These are phyloP conservation scores for Podiceps cristatus DNA, from an alignment of 2,113 vertebrate species.

Conservation along the genomic window DNA sequence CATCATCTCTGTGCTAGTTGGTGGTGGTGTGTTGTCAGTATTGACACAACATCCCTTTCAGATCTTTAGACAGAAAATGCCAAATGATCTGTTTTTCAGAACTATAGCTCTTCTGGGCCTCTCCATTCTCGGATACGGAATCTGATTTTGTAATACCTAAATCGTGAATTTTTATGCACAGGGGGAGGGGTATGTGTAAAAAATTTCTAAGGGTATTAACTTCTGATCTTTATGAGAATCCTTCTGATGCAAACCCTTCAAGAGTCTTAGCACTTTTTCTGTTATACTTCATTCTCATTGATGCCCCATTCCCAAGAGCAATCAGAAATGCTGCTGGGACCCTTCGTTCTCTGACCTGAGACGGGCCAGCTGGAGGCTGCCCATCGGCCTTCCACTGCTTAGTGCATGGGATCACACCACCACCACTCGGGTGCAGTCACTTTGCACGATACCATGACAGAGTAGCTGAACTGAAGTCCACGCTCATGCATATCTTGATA, in stretches of 20 bases:
- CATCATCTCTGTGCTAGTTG: background rate
- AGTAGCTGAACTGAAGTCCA: background rate
- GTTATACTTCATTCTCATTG: background rate
- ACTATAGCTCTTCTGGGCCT: background rate
- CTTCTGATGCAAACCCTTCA: background rate
- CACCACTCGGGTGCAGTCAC: background rate
- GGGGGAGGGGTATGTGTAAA: background rate
- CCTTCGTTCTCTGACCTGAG: background rate
- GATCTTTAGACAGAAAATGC: background rate
- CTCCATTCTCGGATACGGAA: background rate
- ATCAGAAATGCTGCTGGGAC: fast-evolving
- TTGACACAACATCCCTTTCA: background rate
- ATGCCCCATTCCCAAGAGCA: background rate
- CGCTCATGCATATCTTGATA: background rate
- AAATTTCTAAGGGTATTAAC: background rate
- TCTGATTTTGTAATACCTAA: background rate
- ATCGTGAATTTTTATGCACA: background rate
- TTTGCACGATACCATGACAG: fast-evolving
- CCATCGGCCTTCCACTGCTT: background rate
- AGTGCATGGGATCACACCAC: background rate
- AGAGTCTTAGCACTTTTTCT: background rate
- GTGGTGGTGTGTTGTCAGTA: background rate
- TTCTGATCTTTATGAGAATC: background rate
- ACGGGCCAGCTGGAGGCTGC: background rate
- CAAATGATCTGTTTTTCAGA: background rate